phyloP scores from a whole-genome alignment of 2,797 vertebrate species.

The Sebastes hubbsi region DNA sequence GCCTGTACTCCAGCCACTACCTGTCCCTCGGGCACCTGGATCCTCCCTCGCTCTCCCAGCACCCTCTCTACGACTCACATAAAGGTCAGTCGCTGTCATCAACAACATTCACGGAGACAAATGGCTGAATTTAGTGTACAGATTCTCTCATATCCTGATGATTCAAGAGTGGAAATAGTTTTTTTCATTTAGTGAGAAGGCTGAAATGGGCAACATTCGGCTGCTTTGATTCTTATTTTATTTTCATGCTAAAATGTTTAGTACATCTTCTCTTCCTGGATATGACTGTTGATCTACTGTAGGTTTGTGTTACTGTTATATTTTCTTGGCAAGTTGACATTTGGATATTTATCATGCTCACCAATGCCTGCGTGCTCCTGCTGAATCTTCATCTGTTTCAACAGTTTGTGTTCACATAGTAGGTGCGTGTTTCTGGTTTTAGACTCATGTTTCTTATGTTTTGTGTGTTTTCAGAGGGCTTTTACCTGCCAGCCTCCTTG shows the following conservation, averaged over 20 bases:
- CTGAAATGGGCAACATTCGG: background rate
- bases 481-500: slow-evolving; percentile 87
- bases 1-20: slow-evolving; percentile 91
- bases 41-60: slow-evolving; percentile 89
- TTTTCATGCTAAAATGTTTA: background rate
- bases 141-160: background rate
- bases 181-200: background rate
- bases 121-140: slow-evolving; percentile 2
- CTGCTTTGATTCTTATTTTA: background rate
- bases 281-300: background rate
- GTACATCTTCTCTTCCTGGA: background rate
- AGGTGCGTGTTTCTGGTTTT: slow-evolving; percentile 2
- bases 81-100: slow-evolving; percentile 88
- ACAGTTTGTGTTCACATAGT: background rate
- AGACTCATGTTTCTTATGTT: background rate
- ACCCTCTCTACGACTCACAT: slow-evolving; percentile 91
- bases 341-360: slow-evolving; percentile 30
- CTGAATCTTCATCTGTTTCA: background rate
- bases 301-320: background rate
- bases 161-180: slow-evolving; percentile 5
- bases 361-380: background rate
- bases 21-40: slow-evolving; percentile 94
- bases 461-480: slow-evolving; percentile 85
- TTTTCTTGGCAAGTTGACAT: background rate
- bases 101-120: background rate